A percentile compares a stretch with the other conserved stretches of the same genome.
Evolutionary conservation across 2,797 vertebrate genomes (phyloP).

Genomic region (Onychomys leucogaster): DNA sequence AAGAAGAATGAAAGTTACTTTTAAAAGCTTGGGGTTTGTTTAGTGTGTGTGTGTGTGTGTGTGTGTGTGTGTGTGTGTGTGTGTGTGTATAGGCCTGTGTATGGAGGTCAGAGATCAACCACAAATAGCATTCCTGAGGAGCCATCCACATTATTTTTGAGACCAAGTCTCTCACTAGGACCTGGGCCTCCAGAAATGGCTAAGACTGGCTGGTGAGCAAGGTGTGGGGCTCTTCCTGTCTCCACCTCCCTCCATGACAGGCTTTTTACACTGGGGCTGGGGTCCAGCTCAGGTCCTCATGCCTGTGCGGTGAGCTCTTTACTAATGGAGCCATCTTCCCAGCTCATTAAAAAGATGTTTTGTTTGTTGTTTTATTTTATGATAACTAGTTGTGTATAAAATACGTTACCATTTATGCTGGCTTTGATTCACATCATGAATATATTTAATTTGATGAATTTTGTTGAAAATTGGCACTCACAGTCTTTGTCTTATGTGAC

Average conservation of each 20-base stretch:
- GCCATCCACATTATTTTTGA: background rate
- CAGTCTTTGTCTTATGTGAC: background rate
- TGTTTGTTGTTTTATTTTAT: background rate
- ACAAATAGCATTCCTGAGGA: background rate
- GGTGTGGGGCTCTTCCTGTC: background rate
- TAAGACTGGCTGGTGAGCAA: background rate
- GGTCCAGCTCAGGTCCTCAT: background rate
- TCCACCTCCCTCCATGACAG: too few species aligned
- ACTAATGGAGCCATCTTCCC: too few species aligned
- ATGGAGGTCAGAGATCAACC: background rate
- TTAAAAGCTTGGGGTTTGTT: background rate
- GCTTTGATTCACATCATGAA: background rate
- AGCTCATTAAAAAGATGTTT: background rate
- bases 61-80: background rate
- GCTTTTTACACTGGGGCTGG: background rate
- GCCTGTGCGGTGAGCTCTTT: background rate
- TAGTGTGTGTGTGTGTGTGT: background rate
- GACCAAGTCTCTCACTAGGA: background rate
- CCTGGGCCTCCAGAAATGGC: background rate
- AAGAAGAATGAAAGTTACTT: constrained; percentile 15
- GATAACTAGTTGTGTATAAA: background rate
- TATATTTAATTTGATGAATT: background rate
- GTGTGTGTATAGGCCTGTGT: background rate
- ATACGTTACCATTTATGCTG: background rate
- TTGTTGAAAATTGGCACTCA: background rate